Base-by-base conservation (phyloP, 1,140 invertebrate species). In the Aphelenchoides fujianensis region DNA sequence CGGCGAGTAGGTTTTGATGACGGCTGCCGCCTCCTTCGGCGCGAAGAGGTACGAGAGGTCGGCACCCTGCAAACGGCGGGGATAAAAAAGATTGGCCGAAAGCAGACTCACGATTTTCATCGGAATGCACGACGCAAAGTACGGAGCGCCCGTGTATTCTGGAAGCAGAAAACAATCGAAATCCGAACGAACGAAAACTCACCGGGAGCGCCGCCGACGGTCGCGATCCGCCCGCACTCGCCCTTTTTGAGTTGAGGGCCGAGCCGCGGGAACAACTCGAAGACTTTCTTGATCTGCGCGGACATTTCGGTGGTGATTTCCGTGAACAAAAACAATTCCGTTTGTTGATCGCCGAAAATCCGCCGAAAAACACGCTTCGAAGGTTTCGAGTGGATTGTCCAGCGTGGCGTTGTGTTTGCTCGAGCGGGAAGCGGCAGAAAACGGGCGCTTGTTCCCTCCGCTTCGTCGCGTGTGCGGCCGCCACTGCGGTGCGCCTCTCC, bases 1-100 rank as follows among this genome's bases (percentile, higher is more conserved):
- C 5, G 96, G 95, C 12, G 70, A 67, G 84, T 94, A 98, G 3
- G 90, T 91, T 85, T 98, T 98, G 61, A 98, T 95, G 0, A 93
- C 91, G 3, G 88, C 82, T 1, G 92, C 91, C 9, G 95, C 93
- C 34, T 71, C 69, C 12, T 55, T 36, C 27, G 59, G 74, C 2
- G 34, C 35, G 37, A 78, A 81, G 3, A 78, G 52, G 69, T 79
- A 78, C 36, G 48, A 36, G 2, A 77, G 67, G 27, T 77, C 75
- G 28, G 77, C 77, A 35, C 75, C 75, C 70, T 72, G 41, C 23
- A 69, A 59, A 57, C 35, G 12, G 74, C 28, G 30, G 53, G 27
- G 53, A 68, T 23, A 52, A n/a, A n/a, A n/a, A n/a, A n/a, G n/a
- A n/a, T n/a, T n/a, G n/a, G n/a, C n/a, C n/a, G 31, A 68, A 66